A percentile compares a stretch with the other conserved stretches of the same genome.
Evolutionary conservation across 2,888 invertebrate species (phyloP).

Genomic region (Chamaedrilus cognettii): DNA sequence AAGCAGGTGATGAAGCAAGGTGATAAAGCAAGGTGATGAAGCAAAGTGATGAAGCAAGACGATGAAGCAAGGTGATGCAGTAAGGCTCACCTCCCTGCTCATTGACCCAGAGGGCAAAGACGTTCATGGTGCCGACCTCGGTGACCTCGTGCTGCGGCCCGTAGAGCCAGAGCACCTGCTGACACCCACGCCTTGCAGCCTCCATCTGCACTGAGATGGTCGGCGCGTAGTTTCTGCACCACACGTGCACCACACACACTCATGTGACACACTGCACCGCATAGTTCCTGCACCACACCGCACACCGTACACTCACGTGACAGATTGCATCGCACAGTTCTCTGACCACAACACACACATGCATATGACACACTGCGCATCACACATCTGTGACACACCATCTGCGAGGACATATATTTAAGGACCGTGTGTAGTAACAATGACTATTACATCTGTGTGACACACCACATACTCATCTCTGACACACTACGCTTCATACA

Average conservation of each 20-base stretch:
- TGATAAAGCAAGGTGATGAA: neutral
- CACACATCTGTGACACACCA: too few species aligned
- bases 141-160: conserved; percentile 91
- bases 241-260: too few species aligned
- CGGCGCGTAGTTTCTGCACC: conserved; percentile 66
- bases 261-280: neutral
- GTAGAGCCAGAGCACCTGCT: conserved; percentile 96
- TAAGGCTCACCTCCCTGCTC: conserved; percentile 92
- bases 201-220: conserved; percentile 64
- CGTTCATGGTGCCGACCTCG: conserved; percentile 99
- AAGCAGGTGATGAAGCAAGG: too few species aligned
- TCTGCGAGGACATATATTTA: too few species aligned
- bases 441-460: too few species aligned
- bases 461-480: too few species aligned
- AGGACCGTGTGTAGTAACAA: too few species aligned
- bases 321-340: too few species aligned
- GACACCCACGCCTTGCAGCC: conserved; percentile 79
- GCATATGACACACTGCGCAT: too few species aligned
- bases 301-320: neutral
- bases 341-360: too few species aligned
- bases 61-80: conserved; percentile 40
- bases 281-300: neutral
- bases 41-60: neutral
- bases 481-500: too few species aligned
- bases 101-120: conserved; percentile 86